Evolutionary conservation across 2,888 invertebrate species (phyloP), one percentile per base, ranked within the genome.

Genomic region (Ctenicera cuprea): DNA sequence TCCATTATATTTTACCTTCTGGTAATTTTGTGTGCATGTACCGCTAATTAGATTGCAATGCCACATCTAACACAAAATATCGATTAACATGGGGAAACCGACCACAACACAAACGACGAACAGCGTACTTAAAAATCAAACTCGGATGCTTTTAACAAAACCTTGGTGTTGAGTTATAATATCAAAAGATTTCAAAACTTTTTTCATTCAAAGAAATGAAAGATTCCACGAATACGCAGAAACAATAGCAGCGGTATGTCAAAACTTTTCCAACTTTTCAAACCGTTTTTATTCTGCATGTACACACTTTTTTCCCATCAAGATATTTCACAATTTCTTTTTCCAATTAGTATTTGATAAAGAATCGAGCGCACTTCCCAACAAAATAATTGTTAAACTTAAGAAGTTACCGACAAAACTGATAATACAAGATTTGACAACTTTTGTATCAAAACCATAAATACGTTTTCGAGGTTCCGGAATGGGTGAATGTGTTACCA

Each of bases 201-300:
- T 67, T 67, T 67, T 57, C 67, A 67, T 67, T 67, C 45, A 33
- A 33, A 33, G 59, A 67, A 67, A 67, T 57, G 43, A 67, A 67
- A 59, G 57, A 67, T 59, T 67, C 67, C 57, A 43, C 43, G 30
- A 59, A 59, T 67, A 54, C 43, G 33, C 57, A 33, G 57, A 67
- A 67, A 57, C 67, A 67, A 59, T 67, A 38, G 67, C 54, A 30
- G 57, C 38, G 52, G 52, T 66, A 66, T 54, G 50, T 54, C 38
- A 52, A 66, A 64, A 66, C 65, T 66, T 66, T 16, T 16, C 52
- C 54, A 66, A 43, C 59, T 57, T 67, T 67, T 30, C 33, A 67
- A 67, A 57, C 33, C 12, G 20, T 59, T 14, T 67, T 67, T 20
- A 48, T 67, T 67, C 57, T 67, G 38, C 45, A 26, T 66, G 38